A percentile compares a stretch with the other conserved stretches of the same genome.
These are phyloP conservation scores for Leuctra nigra DNA, from an alignment of 2,888 invertebrate genomes.

Conservation along the genomic window DNA sequence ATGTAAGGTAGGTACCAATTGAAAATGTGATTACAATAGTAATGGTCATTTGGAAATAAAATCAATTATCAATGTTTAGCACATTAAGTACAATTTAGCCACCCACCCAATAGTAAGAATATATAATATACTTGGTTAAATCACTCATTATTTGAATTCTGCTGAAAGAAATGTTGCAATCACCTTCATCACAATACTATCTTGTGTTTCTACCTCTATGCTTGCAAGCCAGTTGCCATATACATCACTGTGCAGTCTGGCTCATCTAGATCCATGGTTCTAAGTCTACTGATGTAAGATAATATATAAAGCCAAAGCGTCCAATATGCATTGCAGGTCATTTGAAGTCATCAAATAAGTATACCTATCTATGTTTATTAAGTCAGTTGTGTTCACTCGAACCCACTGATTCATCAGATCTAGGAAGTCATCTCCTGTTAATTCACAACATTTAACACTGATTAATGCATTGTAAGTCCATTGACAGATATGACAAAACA, in stretches of 20 bases:
- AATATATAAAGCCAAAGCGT: background rate
- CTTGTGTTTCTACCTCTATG: background rate
- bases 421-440: no score
- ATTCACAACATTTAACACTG: conserved; percentile 3
- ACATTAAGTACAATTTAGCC: conserved; percentile 20
- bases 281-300: background rate
- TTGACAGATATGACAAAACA: conserved; percentile 18
- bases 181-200: background rate
- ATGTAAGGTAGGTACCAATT: no score
- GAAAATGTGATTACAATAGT: background rate
- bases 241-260: no score
- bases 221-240: background rate
- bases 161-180: conserved; percentile 2
- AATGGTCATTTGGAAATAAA: conserved; percentile 8
- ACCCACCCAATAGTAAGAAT: background rate
- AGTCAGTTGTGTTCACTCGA: background rate
- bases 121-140: conserved; percentile 2
- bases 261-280: no score
- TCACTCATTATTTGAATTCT: background rate
- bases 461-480: background rate
- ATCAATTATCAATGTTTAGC: conserved; percentile 5
- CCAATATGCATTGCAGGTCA: conserved; percentile 1
- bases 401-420: conserved; percentile 1
- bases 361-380: background rate
- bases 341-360: background rate